Evolutionary conservation across 2,113 vertebrate species (phyloP), one percentile per base, ranked within the genome.

Genomic region (Ictalurus punctatus): DNA sequence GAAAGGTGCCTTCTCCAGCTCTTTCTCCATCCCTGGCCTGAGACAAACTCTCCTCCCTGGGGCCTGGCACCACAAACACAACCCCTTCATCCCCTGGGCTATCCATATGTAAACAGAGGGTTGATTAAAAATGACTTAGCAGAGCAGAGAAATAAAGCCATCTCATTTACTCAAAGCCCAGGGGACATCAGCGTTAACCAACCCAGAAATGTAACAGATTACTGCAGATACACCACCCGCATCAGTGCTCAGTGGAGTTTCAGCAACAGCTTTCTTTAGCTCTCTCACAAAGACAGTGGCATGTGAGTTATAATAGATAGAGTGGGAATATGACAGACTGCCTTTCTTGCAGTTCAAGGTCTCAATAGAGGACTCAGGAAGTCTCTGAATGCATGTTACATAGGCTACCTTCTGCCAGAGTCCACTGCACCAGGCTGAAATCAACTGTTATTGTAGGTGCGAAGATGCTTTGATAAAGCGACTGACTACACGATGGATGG

Each of bases 81-180:
- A 83, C 48, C 86, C 23, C 86, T 76, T 81, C 48, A 73, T 83
- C 59, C 85, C 87, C 34, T 25, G 56, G 88, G 85, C 44, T 67
- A 61, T 58, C 90, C 74, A 25, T 58, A 89, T 84, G 89, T 79
- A 78, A 83, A 89, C 90, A 89, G 61, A 86, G 84, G 84, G 91
- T 91, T 92, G 91, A 92, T 92, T 92, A 92, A 88, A 91, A 89
- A 88, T 74, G 54, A 91, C 88, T 92, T 91, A 85, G 87, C 82
- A 84, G 88, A 71, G 69, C 88, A 71, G 87, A 89, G 69, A 89
- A 90, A 90, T 88, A 67, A 89, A 90, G 86, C 88, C 83, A 73
- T 92, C 87, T 90, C 87, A 86, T 90, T 83, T 87, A 90, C 76
- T 63, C 88, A 89, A 87, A 88, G 58, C 90, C 78, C 87, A 69